Conservation (phyloP, 2,888 invertebrate species). For the Phragmatobia fuliginosa region DNA sequence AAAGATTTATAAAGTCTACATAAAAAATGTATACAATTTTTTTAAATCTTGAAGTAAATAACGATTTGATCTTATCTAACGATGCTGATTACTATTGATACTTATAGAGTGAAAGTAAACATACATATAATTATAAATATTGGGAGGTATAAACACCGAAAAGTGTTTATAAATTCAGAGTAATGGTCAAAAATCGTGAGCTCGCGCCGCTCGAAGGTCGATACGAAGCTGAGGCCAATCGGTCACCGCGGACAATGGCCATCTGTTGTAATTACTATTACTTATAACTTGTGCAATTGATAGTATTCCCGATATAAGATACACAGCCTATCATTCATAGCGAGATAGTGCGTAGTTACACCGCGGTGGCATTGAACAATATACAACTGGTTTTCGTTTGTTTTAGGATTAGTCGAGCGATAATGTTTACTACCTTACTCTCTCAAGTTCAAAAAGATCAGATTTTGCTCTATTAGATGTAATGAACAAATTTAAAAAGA, state of each 20-base stretch:
- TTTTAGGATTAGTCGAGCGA: neutral
- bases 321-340: conserved; percentile 65
- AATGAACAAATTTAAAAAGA: neutral
- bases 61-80: neutral
- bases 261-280: conserved; percentile 85
- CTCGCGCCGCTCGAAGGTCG: conserved; percentile 77
- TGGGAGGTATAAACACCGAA: conserved; percentile 11
- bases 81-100: neutral
- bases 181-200: conserved; percentile 83
- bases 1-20: neutral
- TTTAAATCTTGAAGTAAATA: neutral
- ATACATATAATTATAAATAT: too few species aligned
- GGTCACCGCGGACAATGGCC: conserved; percentile 82
- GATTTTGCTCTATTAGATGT: neutral
- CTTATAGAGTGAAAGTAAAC: neutral
- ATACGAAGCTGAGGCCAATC: conserved; percentile 73
- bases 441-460: neutral
- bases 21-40: neutral
- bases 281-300: conserved; percentile 79
- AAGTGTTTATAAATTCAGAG: conserved; percentile 45
- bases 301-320: conserved; percentile 64
- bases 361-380: conserved; percentile 5
- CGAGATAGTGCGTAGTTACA: conserved; percentile 6
- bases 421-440: neutral
- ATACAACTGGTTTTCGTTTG: neutral